These are phyloP conservation scores for Xenentodon cancila DNA, from an alignment of 2,797 vertebrate species.

Conservation along the genomic window DNA sequence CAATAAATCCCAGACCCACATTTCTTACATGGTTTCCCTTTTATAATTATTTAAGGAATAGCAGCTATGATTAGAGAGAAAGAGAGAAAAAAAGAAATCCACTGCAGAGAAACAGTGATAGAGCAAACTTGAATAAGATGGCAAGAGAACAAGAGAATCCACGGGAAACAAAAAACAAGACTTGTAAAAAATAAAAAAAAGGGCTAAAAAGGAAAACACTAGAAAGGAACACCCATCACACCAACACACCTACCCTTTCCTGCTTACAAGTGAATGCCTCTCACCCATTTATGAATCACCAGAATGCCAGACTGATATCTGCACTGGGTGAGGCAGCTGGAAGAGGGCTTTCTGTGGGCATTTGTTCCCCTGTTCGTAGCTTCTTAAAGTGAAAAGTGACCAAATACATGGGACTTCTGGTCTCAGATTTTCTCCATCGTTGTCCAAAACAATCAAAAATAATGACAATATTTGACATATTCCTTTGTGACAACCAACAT, in stretches of 20 bases:
- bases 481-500: background rate
- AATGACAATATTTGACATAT: background rate
- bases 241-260: constrained; percentile 37
- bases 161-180: constrained; percentile 20
- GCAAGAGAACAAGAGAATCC: constrained; percentile 15
- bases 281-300: constrained; percentile 64
- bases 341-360: constrained; percentile 31
- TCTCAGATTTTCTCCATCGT: background rate
- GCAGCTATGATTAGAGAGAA: background rate
- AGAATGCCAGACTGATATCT: constrained; percentile 61
- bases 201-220: constrained; percentile 19
- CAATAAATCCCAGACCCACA: constrained; percentile 65
- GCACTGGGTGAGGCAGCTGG: constrained; percentile 62
- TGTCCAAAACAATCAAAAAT: constrained; percentile 3
- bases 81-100: background rate
- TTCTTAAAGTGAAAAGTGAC: constrained; percentile 23
- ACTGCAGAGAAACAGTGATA: constrained; percentile 18
- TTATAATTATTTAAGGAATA: constrained; percentile 4
- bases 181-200: constrained; percentile 9
- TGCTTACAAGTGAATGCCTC: constrained; percentile 46
- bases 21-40: constrained; percentile 29
- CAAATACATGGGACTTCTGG: background rate
- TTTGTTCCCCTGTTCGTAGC: constrained; percentile 38
- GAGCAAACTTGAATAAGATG: constrained; percentile 4
- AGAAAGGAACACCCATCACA: constrained; percentile 41